Conservation (phyloP, 2,888 invertebrate genomes). For the Coleophora flavipennella region DNA sequence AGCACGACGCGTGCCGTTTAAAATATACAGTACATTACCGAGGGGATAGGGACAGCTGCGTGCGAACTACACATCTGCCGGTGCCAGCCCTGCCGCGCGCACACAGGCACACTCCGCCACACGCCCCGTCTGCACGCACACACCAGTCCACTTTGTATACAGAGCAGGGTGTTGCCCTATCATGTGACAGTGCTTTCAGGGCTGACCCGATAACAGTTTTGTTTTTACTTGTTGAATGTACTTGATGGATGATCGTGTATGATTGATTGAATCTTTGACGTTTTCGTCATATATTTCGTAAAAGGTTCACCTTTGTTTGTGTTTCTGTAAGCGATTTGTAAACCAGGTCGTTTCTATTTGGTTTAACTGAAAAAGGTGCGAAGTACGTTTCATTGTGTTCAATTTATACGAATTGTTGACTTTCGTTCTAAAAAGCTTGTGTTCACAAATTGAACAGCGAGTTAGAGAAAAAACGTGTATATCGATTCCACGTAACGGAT, state of each 20-base stretch:
- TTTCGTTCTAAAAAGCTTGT: too few species aligned
- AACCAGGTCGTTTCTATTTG: background rate
- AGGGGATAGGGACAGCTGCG: constrained; percentile 59
- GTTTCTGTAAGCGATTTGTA: background rate
- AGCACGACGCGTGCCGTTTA: constrained; percentile 62
- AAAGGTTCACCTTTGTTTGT: constrained; percentile 16
- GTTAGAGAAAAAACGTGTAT: too few species aligned
- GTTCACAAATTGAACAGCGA: too few species aligned
- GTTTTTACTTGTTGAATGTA: constrained; percentile 71
- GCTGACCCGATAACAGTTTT: constrained; percentile 55
- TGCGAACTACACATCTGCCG: constrained; percentile 49
- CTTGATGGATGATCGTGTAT: constrained; percentile 63
- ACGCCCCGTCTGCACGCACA: constrained; percentile 22
- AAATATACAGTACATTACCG: constrained; percentile 40
- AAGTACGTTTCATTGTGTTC: background rate
- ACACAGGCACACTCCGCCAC: constrained; percentile 20
- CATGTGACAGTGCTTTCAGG: constrained; percentile 35
- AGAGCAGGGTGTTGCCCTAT: constrained; percentile 47
- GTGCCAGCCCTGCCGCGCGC: constrained; percentile 40
- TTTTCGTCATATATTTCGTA: constrained; percentile 48
- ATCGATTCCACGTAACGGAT: too few species aligned
- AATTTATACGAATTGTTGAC: too few species aligned
- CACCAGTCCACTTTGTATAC: constrained; percentile 30
- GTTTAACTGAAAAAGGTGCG: background rate
- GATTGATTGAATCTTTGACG: constrained; percentile 57